Evolutionary conservation across 2,888 invertebrate species (phyloP).

Genomic region (Heteromurus nitidus): DNA sequence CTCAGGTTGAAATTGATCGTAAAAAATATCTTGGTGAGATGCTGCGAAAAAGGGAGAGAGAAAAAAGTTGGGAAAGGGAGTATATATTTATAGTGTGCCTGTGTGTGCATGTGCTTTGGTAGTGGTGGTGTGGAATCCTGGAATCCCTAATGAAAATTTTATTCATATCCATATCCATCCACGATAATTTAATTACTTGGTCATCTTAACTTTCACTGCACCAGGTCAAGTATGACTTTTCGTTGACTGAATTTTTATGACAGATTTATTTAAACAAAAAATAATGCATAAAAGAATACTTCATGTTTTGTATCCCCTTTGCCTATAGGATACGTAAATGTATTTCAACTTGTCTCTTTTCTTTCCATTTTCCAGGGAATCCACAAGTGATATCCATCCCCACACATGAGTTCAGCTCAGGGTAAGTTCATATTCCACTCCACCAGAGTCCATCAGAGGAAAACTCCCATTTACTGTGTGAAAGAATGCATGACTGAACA

Average conservation of each 20-base stretch:
- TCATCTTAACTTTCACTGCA: slow-evolving; percentile 32
- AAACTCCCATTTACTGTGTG: slow-evolving; percentile 25
- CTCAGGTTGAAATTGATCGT: slow-evolving; percentile 63
- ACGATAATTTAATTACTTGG: slow-evolving; percentile 58
- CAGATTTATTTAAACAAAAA: slow-evolving; percentile 30
- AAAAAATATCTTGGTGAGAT: slow-evolving; percentile 28
- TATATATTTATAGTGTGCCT: too few relatives aligned
- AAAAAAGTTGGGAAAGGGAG: too few relatives aligned
- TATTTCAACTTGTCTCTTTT: too few relatives aligned
- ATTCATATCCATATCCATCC: slow-evolving; percentile 51
- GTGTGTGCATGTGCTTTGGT: neutral
- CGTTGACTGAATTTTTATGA: slow-evolving; percentile 50
- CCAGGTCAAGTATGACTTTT: slow-evolving; percentile 23
- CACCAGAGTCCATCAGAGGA: slow-evolving; percentile 34
- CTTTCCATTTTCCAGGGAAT: too few relatives aligned
- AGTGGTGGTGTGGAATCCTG: slow-evolving; percentile 17
- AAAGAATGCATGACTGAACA: slow-evolving; percentile 38
- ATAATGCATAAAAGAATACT: too few relatives aligned
- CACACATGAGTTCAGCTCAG: too few relatives aligned
- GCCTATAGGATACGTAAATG: too few relatives aligned
- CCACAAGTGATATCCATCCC: too few relatives aligned
- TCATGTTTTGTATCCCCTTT: too few relatives aligned
- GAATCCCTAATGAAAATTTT: slow-evolving; percentile 57
- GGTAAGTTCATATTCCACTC: too few relatives aligned
- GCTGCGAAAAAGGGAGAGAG: neutral